A percentile compares a stretch with the other conserved stretches of the same genome.
These are phyloP conservation scores for Dermochelys coriacea DNA, from an alignment of 2,797 vertebrate species.

Conservation along the genomic window DNA sequence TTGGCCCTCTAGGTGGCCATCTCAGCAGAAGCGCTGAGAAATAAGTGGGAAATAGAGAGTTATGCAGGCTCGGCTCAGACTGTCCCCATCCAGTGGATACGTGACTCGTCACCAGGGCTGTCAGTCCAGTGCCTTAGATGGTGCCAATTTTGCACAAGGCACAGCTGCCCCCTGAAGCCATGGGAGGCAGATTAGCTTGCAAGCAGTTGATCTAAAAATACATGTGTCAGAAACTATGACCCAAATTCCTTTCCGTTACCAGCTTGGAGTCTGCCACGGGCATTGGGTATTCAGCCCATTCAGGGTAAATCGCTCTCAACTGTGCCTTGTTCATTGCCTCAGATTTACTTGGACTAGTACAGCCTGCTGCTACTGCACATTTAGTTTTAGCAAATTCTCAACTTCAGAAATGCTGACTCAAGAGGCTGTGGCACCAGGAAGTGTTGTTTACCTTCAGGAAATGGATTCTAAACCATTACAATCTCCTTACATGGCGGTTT, in stretches of 20 bases:
- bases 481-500: too few species aligned
- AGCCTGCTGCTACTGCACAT: conserved; percentile 14
- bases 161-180: neutral
- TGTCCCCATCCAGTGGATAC: fast-evolving
- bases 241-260: neutral
- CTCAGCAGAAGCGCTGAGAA: fast-evolving
- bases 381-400: neutral
- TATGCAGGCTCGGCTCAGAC: neutral
- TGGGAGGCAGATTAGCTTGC: conserved; percentile 12
- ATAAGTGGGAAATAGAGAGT: neutral
- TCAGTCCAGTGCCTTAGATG: neutral
- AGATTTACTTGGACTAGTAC: neutral
- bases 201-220: neutral
- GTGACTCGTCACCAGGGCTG: neutral
- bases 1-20: neutral
- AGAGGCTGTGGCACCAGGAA: neutral
- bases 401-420: conserved; percentile 1
- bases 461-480: neutral
- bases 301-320: fast-evolving
- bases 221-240: neutral
- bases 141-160: neutral
- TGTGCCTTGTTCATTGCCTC: neutral
- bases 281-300: neutral
- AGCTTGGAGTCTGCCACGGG: neutral
- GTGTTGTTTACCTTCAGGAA: neutral